Evolutionary conservation across 2,113 vertebrate species (phyloP).

Genomic region (Aegithalos caudatus): DNA sequence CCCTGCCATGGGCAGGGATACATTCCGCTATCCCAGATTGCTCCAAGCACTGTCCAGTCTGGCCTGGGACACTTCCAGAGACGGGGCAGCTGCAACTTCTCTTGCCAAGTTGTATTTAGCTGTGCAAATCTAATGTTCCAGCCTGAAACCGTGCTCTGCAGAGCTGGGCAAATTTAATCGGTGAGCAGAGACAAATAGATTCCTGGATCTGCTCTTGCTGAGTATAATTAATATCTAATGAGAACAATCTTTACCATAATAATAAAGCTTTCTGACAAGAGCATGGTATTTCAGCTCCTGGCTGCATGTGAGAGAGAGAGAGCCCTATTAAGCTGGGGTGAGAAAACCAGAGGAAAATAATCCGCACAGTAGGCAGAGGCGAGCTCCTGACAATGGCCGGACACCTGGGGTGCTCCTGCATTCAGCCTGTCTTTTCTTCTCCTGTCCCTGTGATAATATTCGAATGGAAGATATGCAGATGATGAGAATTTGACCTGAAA

Average conservation of each 20-base stretch:
- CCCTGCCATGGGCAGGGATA: background rate
- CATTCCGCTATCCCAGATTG: background rate
- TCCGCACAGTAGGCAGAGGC: background rate
- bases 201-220: slow-evolving; percentile 50
- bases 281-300: slow-evolving; percentile 24
- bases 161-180: background rate
- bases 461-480: slow-evolving; percentile 23
- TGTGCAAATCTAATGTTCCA: background rate
- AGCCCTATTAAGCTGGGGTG: background rate
- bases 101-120: background rate
- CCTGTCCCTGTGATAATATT: background rate
- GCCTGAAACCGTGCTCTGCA: background rate
- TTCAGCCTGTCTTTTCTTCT: slow-evolving; percentile 42
- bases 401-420: slow-evolving; percentile 20
- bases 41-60: background rate
- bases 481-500: slow-evolving; percentile 46
- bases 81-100: background rate
- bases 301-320: background rate
- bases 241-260: slow-evolving; percentile 57
- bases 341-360: slow-evolving; percentile 40
- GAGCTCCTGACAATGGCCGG: slow-evolving; percentile 29
- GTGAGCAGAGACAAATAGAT: slow-evolving; percentile 35
- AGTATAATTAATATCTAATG: slow-evolving; percentile 61
- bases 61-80: background rate
- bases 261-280: slow-evolving; percentile 59